Percentiles rank a stretch among this genome's conserved stretches.
phyloP scores from a whole-genome alignment of 1,140 invertebrate genomes.

The Sarcophaga peregrina region DNA sequence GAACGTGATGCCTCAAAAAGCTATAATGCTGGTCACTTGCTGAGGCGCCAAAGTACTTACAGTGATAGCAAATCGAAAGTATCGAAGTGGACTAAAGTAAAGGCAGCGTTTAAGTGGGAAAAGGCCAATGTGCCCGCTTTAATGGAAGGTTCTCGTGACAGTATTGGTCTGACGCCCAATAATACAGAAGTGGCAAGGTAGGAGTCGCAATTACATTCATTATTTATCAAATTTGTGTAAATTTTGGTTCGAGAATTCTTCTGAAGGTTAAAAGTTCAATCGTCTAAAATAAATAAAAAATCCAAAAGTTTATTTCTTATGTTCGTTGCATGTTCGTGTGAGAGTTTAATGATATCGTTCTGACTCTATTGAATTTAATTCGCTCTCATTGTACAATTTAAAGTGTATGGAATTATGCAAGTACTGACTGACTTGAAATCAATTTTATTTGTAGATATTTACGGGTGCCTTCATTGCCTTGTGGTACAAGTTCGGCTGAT shows the following conservation, averaged over 20 bases:
- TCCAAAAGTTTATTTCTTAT: too few relatives aligned
- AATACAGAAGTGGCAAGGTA: slow-evolving; percentile 65
- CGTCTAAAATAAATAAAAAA: too few relatives aligned
- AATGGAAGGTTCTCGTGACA: slow-evolving; percentile 56
- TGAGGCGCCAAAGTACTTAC: slow-evolving; percentile 61
- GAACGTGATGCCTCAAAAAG: slow-evolving; percentile 42
- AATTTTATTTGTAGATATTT: slow-evolving; percentile 43
- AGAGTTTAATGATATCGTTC: too few relatives aligned
- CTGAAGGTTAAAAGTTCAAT: too few relatives aligned
- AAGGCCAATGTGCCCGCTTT: slow-evolving; percentile 69
- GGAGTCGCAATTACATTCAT: slow-evolving; percentile 3
- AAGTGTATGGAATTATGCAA: too few relatives aligned
- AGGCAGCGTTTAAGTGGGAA: slow-evolving; percentile 83
- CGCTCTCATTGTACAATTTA: too few relatives aligned
- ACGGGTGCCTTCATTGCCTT: slow-evolving; percentile 65
- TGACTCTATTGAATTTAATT: too few relatives aligned
- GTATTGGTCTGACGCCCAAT: slow-evolving; percentile 56
- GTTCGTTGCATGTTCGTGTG: too few relatives aligned
- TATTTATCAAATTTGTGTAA: too few relatives aligned
- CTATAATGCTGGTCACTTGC: slow-evolving; percentile 51
- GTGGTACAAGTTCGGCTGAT: slow-evolving; percentile 68
- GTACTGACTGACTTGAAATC: too few relatives aligned
- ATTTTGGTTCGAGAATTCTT: too few relatives aligned
- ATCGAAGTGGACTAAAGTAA: slow-evolving; percentile 86
- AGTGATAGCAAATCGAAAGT: slow-evolving; percentile 65